These are phyloP conservation scores for Aegotheles bennettii DNA, from an alignment of 2,113 vertebrate genomes.

Conservation along the genomic window DNA sequence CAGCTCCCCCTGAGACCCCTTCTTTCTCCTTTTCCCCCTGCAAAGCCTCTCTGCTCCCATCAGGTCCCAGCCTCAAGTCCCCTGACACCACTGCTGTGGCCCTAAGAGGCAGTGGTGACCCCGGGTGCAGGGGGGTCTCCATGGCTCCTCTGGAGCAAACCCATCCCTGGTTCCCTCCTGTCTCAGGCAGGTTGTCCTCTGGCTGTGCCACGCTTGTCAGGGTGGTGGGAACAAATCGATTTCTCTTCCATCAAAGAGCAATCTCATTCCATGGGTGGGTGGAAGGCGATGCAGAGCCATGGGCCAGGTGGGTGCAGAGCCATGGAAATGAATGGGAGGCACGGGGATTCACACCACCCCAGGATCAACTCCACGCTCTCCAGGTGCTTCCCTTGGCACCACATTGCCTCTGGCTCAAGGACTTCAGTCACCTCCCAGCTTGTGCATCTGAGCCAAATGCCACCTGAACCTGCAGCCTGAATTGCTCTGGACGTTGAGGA, in stretches of 20 bases:
- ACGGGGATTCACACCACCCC: not conserved
- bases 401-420: not conserved
- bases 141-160: not conserved
- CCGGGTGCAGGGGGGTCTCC: not conserved
- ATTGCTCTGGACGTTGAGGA: rapidly evolving
- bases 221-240: not conserved
- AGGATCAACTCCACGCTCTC: not conserved
- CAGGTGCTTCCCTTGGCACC: not conserved
- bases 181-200: not conserved
- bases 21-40: not conserved
- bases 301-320: not conserved
- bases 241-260: not conserved
- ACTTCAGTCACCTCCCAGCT: not conserved
- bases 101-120: not conserved
- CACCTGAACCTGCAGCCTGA: not conserved
- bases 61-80: not conserved
- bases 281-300: not conserved
- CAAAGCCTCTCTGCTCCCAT: not conserved
- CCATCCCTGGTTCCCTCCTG: not conserved
- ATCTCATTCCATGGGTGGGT: not conserved
- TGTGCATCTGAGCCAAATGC: not conserved
- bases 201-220: not conserved
- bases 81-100: not conserved
- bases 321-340: not conserved
- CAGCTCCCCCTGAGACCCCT: not conserved